Evolutionary conservation across 2,888 invertebrate species (phyloP).

Genomic region (Pasiphila rectangulata): DNA sequence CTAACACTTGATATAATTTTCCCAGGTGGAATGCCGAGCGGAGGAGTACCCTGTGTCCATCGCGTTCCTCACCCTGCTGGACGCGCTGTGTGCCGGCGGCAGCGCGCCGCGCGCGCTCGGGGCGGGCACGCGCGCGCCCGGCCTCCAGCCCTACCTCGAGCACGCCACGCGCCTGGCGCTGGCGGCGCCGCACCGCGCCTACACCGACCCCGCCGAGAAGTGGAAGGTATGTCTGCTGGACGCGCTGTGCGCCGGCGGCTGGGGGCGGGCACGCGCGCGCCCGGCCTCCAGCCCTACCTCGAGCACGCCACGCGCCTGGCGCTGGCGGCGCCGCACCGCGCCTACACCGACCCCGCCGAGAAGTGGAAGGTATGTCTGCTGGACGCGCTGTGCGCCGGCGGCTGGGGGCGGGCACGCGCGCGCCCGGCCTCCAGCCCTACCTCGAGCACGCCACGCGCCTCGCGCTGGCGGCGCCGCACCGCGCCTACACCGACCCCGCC

Average conservation of each 20-base stretch:
- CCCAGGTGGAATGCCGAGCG: constrained; percentile 88
- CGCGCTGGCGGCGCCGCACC: constrained; percentile 87
- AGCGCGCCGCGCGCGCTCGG: constrained; percentile 88
- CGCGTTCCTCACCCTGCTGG: constrained; percentile 88
- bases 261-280: constrained; percentile 89
- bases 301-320: constrained; percentile 91
- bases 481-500: constrained; percentile 89
- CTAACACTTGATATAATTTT: background rate
- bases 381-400: constrained; percentile 85
- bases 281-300: constrained; percentile 94
- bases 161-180: constrained; percentile 91
- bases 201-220: constrained; percentile 89
- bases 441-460: constrained; percentile 90
- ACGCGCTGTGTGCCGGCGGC: constrained; percentile 86
- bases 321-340: constrained; percentile 88
- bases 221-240: constrained; percentile 76
- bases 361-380: constrained; percentile 80
- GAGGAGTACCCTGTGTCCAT: constrained; percentile 94
- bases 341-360: constrained; percentile 89
- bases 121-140: constrained; percentile 89
- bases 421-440: constrained; percentile 94
- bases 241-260: constrained; percentile 85
- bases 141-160: constrained; percentile 93
- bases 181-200: constrained; percentile 89
- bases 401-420: constrained; percentile 89